Conservation (phyloP, 2,888 invertebrate genomes). For the Busseola fusca region DNA sequence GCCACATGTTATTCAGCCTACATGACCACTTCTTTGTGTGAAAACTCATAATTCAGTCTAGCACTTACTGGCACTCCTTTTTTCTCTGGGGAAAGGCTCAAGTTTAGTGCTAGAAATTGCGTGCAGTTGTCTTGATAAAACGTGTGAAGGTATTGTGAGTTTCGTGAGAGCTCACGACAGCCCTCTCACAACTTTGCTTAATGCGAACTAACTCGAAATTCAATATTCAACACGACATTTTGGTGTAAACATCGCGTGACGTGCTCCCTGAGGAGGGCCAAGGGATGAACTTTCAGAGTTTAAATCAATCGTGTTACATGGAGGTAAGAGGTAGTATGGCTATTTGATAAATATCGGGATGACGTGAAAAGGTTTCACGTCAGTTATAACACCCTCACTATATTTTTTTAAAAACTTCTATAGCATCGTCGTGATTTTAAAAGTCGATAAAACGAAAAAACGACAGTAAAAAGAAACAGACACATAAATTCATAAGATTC, state of each 20-base stretch:
- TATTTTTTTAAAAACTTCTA: too few relatives aligned
- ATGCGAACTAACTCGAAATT: constrained; percentile 80
- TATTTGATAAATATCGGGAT: background rate
- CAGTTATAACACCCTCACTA: too few relatives aligned
- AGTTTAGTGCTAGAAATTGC: constrained; percentile 20
- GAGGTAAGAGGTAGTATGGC: background rate
- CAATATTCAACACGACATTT: constrained; percentile 86
- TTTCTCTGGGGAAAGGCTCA: constrained; percentile 16
- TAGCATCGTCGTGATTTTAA: too few relatives aligned
- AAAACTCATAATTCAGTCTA: constrained; percentile 9
- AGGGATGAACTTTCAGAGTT: constrained; percentile 57
- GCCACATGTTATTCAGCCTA: background rate
- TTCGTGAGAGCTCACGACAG: constrained; percentile 43
- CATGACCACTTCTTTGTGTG: constrained; percentile 1
- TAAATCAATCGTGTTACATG: constrained; percentile 38
- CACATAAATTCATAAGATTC: too few relatives aligned
- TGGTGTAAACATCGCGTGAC: constrained; percentile 83
- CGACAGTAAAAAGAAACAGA: too few relatives aligned
- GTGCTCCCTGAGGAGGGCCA: constrained; percentile 64
- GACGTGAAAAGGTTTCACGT: too few relatives aligned
- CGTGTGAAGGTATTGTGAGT: constrained; percentile 33
- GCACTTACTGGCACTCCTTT: constrained; percentile 25
- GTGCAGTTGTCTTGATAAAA: constrained; percentile 33
- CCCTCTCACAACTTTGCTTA: constrained; percentile 69
- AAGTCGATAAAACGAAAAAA: too few relatives aligned